Evolutionary conservation across 2,797 vertebrate species (phyloP).

Genomic region (Oryzias sinensis): DNA sequence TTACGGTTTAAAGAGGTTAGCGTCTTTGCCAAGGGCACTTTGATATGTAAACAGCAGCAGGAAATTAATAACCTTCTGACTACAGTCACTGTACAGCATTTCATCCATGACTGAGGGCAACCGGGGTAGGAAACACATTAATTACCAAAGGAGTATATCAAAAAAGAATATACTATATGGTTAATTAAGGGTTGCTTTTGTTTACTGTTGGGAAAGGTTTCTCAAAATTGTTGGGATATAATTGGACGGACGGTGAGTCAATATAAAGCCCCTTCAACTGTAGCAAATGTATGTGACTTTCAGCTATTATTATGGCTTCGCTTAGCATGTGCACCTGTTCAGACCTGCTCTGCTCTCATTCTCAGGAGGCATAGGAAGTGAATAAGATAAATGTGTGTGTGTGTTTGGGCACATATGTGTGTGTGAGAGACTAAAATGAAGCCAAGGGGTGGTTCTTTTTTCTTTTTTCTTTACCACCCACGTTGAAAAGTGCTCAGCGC

Average conservation of each 20-base stretch:
- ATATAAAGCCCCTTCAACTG: conserved; percentile 5
- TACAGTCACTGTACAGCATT: background rate
- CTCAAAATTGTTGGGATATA: conserved; percentile 1
- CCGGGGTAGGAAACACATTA: background rate
- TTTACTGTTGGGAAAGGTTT: background rate
- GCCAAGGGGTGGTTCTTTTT: conserved; percentile 46
- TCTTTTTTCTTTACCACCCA: conserved; percentile 66
- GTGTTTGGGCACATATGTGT: conserved; percentile 11
- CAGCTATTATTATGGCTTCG: conserved; percentile 38
- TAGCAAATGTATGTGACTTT: conserved; percentile 19
- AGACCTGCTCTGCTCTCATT: conserved; percentile 65
- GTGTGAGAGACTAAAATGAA: conserved; percentile 38
- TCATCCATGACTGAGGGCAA: background rate
- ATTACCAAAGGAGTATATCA: too few relatives aligned
- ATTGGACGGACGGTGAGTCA: conserved; percentile 3
- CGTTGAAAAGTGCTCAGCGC: conserved; percentile 38
- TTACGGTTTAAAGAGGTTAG: too few relatives aligned
- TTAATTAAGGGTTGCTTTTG: background rate
- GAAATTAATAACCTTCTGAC: too few relatives aligned
- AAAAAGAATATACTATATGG: background rate
- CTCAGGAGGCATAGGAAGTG: conserved; percentile 35
- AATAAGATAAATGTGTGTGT: conserved; percentile 42
- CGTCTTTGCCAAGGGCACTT: background rate
- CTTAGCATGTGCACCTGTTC: conserved; percentile 61
- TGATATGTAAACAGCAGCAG: background rate